Conservation (phyloP, 2,888 invertebrate genomes). For the Papilio gigon region DNA sequence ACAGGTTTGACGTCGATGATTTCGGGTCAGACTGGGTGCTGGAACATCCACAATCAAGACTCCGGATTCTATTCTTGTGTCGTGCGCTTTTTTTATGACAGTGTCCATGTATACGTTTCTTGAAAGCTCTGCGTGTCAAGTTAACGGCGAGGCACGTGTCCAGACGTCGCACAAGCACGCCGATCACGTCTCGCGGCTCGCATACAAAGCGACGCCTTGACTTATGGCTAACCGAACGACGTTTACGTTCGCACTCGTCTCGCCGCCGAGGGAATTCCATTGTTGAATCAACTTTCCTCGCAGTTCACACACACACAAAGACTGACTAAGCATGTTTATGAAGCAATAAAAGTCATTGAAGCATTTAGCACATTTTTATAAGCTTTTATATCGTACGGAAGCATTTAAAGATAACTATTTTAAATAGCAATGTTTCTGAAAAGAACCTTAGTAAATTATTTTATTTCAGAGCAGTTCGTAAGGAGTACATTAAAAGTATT, state of each 20-base stretch:
- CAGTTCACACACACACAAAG: slow-evolving; percentile 14
- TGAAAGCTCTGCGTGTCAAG: neutral
- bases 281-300: slow-evolving; percentile 33
- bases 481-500: too few relatives aligned
- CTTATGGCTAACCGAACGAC: slow-evolving; percentile 22
- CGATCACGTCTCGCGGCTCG: slow-evolving; percentile 22
- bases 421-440: too few relatives aligned
- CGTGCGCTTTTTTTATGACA: neutral
- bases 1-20: neutral
- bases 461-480: too few relatives aligned
- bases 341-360: neutral
- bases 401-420: too few relatives aligned
- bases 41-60: too few relatives aligned
- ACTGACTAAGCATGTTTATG: slow-evolving; percentile 14
- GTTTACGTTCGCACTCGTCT: slow-evolving; percentile 1
- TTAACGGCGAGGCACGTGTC: slow-evolving; percentile 18
- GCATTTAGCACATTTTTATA: neutral
- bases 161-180: slow-evolving; percentile 12
- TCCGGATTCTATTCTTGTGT: too few relatives aligned
- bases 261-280: slow-evolving; percentile 17
- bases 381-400: too few relatives aligned
- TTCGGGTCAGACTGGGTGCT: neutral
- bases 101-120: neutral
- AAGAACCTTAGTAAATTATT: too few relatives aligned
- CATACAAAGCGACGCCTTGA: slow-evolving; percentile 32